phyloP scores from a whole-genome alignment of 1,140 invertebrate species.

The Diorhabda sublineata region DNA sequence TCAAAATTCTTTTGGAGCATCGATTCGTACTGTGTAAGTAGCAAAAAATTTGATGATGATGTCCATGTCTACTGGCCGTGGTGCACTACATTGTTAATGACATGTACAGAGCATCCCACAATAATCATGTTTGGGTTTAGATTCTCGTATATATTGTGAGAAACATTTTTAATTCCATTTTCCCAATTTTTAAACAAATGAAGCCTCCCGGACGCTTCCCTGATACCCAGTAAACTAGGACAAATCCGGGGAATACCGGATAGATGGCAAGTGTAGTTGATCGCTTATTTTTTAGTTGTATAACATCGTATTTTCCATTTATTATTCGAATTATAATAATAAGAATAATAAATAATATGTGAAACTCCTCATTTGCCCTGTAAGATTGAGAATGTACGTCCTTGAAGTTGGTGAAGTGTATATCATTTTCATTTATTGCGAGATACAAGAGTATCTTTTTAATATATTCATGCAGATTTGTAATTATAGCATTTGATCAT shows the following conservation, averaged over 20 bases:
- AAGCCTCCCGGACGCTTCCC: not conserved
- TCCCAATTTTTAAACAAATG: not conserved
- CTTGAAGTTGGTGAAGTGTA: not conserved
- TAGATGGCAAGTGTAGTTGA: not conserved
- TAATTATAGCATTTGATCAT: not conserved
- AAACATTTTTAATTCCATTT: no score
- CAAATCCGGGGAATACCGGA: not conserved
- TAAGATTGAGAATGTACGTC: not conserved
- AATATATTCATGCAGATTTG: slow-evolving; percentile 1
- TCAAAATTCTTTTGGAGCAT: no score
- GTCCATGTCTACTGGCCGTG: no score
- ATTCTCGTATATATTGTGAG: no score
- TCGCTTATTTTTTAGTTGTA: no score
- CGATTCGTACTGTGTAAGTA: no score
- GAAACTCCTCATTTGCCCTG: not conserved
- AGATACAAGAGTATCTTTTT: slow-evolving; percentile 3
- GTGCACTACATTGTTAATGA: no score
- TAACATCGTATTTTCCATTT: no score
- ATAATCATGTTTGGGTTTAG: no score
- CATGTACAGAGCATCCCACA: no score
- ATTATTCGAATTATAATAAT: not conserved
- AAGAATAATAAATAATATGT: not conserved
- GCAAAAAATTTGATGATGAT: no score
- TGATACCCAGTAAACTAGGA: not conserved
- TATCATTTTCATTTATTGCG: not conserved